phyloP scores from a whole-genome alignment of 2,113 vertebrate genomes.

The Rhinoptilus africanus region DNA sequence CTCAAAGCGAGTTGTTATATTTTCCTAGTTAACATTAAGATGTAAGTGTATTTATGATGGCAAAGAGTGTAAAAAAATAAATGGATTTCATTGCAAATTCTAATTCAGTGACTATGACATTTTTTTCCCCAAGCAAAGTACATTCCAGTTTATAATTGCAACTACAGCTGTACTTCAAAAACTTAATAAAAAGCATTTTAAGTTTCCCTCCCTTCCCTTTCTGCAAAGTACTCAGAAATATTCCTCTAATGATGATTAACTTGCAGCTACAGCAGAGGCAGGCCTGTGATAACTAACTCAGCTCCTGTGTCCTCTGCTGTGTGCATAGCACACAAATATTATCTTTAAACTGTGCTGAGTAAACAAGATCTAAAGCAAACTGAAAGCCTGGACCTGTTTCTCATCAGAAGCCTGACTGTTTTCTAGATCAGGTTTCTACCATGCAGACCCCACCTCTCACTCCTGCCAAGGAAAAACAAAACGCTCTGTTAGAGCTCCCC shows the following conservation, averaged over 20 bases:
- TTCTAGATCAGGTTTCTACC: conserved; percentile 68
- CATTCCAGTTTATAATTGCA: background rate
- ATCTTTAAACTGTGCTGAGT: background rate
- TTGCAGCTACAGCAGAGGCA: background rate
- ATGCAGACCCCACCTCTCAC: conserved; percentile 43
- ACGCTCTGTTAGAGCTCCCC: background rate
- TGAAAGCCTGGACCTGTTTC: background rate
- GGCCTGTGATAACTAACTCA: background rate
- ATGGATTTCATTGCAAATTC: conserved; percentile 56
- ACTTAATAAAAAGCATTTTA: background rate
- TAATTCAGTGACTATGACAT: background rate
- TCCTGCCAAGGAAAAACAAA: conserved; percentile 29
- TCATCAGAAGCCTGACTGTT: conserved; percentile 66
- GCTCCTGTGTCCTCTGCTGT: background rate
- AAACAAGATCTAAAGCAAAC: background rate
- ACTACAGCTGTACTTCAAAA: background rate
- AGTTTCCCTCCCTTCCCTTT: background rate
- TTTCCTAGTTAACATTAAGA: background rate
- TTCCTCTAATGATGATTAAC: background rate
- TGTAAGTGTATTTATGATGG: conserved; percentile 16
- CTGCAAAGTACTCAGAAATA: background rate
- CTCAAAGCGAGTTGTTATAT: background rate
- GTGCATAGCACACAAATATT: background rate
- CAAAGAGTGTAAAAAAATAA: conserved; percentile 65
- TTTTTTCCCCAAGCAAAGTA: conserved; percentile 5